Evolutionary conservation across 2,113 vertebrate species (phyloP).

Genomic region (Gracilinanus agilis): DNA sequence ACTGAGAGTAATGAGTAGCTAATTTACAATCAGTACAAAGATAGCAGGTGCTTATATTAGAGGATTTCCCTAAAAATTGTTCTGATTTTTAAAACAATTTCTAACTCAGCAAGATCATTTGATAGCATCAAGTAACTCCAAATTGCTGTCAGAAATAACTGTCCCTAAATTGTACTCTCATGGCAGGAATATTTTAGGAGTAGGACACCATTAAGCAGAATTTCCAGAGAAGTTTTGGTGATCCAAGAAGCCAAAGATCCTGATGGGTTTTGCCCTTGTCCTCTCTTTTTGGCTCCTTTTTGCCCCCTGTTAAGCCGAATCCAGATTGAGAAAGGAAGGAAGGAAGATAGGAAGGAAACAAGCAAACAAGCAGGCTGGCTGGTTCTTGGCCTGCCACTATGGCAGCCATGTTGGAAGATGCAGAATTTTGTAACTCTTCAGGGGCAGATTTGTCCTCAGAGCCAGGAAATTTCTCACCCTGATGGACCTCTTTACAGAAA

Average conservation of each 20-base stretch:
- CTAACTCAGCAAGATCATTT: conserved; percentile 24
- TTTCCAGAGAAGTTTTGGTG: background rate
- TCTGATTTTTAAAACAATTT: conserved; percentile 33
- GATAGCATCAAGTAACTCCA: background rate
- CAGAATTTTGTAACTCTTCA: background rate
- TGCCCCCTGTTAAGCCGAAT: background rate
- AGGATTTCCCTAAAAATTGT: conserved; percentile 52
- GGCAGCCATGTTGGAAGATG: background rate
- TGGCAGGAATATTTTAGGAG: background rate
- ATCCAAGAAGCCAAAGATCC: background rate
- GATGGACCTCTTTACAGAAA: background rate
- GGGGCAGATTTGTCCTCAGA: background rate
- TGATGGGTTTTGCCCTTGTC: background rate
- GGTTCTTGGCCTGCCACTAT: background rate
- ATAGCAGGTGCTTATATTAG: conserved; percentile 55
- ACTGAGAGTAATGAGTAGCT: conserved; percentile 37
- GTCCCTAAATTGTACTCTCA: background rate
- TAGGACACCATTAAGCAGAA: background rate
- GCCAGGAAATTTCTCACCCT: background rate
- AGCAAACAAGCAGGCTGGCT: too few species aligned
- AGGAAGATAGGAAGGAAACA: background rate
- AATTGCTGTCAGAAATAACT: background rate
- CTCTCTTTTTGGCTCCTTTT: background rate
- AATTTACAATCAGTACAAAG: conserved; percentile 50
- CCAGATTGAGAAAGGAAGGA: background rate